These are phyloP conservation scores for Chaetura pelagica DNA, from an alignment of 2,113 vertebrate species.

Conservation along the genomic window DNA sequence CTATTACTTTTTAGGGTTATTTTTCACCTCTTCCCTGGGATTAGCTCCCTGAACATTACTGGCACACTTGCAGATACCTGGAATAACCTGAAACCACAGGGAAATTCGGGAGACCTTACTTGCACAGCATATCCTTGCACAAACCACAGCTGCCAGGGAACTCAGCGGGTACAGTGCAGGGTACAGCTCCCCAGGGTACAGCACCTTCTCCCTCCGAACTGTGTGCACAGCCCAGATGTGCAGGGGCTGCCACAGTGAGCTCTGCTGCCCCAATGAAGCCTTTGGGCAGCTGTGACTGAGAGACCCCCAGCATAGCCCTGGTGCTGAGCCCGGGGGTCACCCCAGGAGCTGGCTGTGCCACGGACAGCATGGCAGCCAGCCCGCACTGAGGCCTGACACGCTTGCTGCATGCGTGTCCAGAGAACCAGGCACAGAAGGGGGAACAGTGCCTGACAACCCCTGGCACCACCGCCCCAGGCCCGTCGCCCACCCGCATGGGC, in stretches of 20 bases:
- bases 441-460: no score
- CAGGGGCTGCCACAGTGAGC: neutral
- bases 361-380: neutral
- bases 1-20: neutral
- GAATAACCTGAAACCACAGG: neutral
- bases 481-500: accelerated
- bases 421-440: neutral
- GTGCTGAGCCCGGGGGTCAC: neutral
- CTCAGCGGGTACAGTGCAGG: no score
- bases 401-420: accelerated
- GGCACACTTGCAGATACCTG: constrained; percentile 31
- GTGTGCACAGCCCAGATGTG: accelerated
- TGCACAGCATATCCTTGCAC: neutral
- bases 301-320: neutral
- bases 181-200: neutral
- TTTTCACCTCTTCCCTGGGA: constrained; percentile 26
- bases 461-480: neutral
- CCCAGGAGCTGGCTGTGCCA: accelerated
- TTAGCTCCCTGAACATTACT: neutral
- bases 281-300: neutral
- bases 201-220: neutral
- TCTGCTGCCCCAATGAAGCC: neutral
- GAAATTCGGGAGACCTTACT: constrained; percentile 18
- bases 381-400: neutral
- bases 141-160: neutral